phyloP scores from a whole-genome alignment of 2,797 vertebrate genomes.

The Pipistrellus pipistrellus region DNA sequence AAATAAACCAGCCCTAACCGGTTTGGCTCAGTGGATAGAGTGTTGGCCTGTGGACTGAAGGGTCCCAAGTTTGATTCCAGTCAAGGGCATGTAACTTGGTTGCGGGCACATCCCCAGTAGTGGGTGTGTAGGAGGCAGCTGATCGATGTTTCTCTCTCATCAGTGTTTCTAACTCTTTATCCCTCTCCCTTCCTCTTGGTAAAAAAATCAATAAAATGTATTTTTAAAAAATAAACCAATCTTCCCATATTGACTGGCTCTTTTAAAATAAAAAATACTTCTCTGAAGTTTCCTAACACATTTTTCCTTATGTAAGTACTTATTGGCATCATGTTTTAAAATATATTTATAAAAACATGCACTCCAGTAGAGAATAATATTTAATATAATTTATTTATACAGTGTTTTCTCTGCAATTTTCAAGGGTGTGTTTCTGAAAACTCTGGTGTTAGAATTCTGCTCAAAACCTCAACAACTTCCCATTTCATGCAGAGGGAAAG shows the following conservation, averaged over 20 bases:
- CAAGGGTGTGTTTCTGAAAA: conserved; percentile 56
- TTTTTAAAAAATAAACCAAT: conserved; percentile 26
- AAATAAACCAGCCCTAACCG: not conserved
- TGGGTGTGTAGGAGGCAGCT: too few relatives aligned
- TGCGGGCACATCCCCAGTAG: too few relatives aligned
- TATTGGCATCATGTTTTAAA: conserved; percentile 79
- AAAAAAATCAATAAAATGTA: too few relatives aligned
- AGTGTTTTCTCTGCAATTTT: conserved; percentile 13
- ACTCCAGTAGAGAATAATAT: not conserved
- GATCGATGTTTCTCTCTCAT: too few relatives aligned
- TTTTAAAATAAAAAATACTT: conserved; percentile 44
- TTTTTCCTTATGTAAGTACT: conserved; percentile 29
- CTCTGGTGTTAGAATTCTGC: not conserved
- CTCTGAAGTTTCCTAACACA: conserved; percentile 12
- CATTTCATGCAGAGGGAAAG: not conserved
- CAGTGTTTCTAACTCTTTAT: too few relatives aligned
- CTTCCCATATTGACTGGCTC: not conserved
- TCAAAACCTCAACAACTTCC: conserved; percentile 43
- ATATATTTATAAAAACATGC: conserved; percentile 55
- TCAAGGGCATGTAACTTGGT: too few relatives aligned
- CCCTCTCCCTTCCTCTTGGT: too few relatives aligned
- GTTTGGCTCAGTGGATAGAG: too few relatives aligned
- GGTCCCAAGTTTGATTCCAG: too few relatives aligned
- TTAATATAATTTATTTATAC: conserved; percentile 18
- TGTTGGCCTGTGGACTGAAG: too few relatives aligned